These are phyloP conservation scores for Chroicocephalus ridibundus DNA, from an alignment of 2,113 vertebrate genomes.

Conservation along the genomic window DNA sequence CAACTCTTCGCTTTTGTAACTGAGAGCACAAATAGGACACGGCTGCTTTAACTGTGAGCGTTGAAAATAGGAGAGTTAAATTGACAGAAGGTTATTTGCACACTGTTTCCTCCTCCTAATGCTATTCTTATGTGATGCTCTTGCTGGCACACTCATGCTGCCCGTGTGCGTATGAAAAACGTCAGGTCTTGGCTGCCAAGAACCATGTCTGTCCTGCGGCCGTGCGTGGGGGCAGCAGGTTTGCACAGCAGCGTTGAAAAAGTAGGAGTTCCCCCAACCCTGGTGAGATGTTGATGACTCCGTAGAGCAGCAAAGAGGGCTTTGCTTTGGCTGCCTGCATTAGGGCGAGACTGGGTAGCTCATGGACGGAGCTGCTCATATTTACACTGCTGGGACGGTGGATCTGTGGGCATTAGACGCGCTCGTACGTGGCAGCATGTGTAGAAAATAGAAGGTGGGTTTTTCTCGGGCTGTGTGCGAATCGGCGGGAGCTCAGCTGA, in stretches of 20 bases:
- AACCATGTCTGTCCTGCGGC: not conserved
- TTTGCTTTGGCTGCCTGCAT: not conserved
- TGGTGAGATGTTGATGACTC: not conserved
- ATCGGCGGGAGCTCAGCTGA: not conserved
- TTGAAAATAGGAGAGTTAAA: not conserved
- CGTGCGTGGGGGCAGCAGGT: not conserved
- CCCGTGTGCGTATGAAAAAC: not conserved
- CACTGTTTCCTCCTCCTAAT: not conserved
- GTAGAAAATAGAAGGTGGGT: not conserved
- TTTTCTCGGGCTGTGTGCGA: not conserved
- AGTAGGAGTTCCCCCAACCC: not conserved
- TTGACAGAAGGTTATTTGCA: not conserved
- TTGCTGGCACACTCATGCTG: not conserved
- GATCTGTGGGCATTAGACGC: accelerated
- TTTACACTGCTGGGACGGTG: not conserved
- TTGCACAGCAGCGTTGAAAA: not conserved
- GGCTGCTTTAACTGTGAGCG: not conserved
- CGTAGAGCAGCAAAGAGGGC: not conserved
- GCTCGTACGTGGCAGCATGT: accelerated
- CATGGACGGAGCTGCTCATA: accelerated
- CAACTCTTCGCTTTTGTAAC: not conserved
- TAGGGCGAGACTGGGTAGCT: not conserved
- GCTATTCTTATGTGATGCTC: not conserved
- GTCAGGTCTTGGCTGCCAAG: not conserved
- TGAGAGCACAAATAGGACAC: not conserved